Evolutionary conservation across 2,113 vertebrate species (phyloP).

Genomic region (Corvus cornix): DNA sequence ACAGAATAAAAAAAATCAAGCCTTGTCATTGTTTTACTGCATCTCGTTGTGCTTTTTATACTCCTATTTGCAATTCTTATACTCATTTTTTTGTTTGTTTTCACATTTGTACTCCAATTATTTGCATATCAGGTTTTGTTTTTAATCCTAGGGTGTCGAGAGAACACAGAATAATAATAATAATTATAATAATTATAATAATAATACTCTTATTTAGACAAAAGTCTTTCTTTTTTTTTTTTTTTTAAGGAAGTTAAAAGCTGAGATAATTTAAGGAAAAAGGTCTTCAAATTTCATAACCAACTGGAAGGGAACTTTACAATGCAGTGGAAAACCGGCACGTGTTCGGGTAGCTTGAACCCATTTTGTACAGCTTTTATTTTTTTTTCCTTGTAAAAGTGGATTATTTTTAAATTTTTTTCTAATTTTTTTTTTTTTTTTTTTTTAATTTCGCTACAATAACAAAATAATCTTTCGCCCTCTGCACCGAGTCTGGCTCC

Average conservation of each 20-base stretch:
- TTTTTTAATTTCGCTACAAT: slow-evolving; percentile 79
- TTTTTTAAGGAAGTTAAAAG: slow-evolving; percentile 81
- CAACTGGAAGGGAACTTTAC: slow-evolving; percentile 89
- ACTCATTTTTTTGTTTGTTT: slow-evolving; percentile 68
- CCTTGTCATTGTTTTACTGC: slow-evolving; percentile 77
- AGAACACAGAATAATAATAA: slow-evolving; percentile 74
- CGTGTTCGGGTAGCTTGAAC: slow-evolving; percentile 88
- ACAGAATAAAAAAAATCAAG: slow-evolving; percentile 80
- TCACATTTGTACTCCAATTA: slow-evolving; percentile 87
- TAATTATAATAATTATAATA: slow-evolving; percentile 57
- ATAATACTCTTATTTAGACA: slow-evolving; percentile 75
- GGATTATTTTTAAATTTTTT: slow-evolving; percentile 54
- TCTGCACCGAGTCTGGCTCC: slow-evolving; percentile 83
- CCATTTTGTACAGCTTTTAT: slow-evolving; percentile 86
- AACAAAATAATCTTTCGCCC: slow-evolving; percentile 94
- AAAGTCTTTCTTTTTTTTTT: slow-evolving; percentile 60
- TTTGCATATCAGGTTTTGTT: slow-evolving; percentile 85
- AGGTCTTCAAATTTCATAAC: slow-evolving; percentile 85
- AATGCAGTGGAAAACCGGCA: slow-evolving; percentile 90
- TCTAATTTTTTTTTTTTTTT: neutral
- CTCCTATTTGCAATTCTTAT: slow-evolving; percentile 86
- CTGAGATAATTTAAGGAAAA: slow-evolving; percentile 88
- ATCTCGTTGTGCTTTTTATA: slow-evolving; percentile 89
- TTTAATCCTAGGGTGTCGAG: slow-evolving; percentile 73
- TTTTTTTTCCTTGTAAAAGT: slow-evolving; percentile 86